Conservation (phyloP, 1,140 invertebrate genomes). For the Orius insidiosus region DNA sequence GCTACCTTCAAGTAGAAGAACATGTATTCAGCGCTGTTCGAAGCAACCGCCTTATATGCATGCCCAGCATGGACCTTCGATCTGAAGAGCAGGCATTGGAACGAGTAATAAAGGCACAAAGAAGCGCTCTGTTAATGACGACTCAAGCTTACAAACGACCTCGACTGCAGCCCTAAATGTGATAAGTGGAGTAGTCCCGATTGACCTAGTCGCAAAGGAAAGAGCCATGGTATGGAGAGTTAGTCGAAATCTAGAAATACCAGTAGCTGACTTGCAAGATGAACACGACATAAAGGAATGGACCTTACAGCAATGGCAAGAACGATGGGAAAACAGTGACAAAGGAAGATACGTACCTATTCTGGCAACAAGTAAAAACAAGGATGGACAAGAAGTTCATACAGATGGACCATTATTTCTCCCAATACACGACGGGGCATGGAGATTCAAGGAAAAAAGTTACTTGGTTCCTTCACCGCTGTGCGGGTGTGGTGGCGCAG, state of each 20-base stretch:
- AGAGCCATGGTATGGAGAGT: neutral
- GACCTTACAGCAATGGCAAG: constrained; percentile 12
- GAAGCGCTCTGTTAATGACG: constrained; percentile 14
- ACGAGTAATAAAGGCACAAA: constrained; percentile 16
- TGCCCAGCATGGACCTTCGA: constrained; percentile 18
- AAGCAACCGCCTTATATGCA: constrained; percentile 20
- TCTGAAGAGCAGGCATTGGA: constrained; percentile 12
- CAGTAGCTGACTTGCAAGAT: neutral
- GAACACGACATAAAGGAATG: neutral
- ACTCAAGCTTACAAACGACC: constrained; percentile 18
- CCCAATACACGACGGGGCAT: constrained; percentile 10
- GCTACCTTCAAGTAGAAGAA: constrained; percentile 10
- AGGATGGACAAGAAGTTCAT: neutral
- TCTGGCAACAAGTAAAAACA: neutral
- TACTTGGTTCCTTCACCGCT: neutral
- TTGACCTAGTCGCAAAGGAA: constrained; percentile 16
- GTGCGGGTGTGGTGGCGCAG: neutral
- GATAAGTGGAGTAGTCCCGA: constrained; percentile 15
- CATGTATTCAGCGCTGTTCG: constrained; percentile 16
- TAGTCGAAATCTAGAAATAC: neutral
- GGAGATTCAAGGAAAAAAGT: constrained; percentile 7
- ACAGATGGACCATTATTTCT: constrained; percentile 8
- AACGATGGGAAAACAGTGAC: constrained; percentile 12
- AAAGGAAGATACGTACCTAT: constrained; percentile 17
- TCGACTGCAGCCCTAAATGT: constrained; percentile 17